A percentile compares a stretch with the other conserved stretches of the same genome.
These are phyloP conservation scores for Brachyptera putata DNA, from an alignment of 2,888 invertebrate genomes.

Conservation along the genomic window DNA sequence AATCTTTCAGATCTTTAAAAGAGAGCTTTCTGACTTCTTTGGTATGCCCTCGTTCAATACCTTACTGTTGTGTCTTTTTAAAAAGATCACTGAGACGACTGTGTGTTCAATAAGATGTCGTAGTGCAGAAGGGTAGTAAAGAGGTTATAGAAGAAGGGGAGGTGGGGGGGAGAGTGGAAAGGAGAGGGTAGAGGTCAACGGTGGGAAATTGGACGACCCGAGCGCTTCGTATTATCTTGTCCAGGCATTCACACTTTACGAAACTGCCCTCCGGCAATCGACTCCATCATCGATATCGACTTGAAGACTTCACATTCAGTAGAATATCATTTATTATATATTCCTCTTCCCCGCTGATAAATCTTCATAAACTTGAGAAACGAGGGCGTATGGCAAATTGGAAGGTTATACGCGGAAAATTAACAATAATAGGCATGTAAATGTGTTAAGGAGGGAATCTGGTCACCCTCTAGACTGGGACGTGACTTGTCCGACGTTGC, in stretches of 20 bases:
- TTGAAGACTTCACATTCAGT: too few relatives aligned
- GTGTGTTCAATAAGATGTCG: too few relatives aligned
- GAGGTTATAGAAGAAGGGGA: too few relatives aligned
- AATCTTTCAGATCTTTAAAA: too few relatives aligned
- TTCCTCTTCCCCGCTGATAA: background rate
- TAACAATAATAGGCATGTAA: background rate
- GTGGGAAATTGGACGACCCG: slow-evolving; percentile 25
- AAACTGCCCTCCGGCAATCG: background rate
- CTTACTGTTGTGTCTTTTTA: too few relatives aligned
- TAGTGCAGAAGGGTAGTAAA: too few relatives aligned
- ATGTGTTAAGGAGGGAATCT: background rate
- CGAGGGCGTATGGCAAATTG: background rate
- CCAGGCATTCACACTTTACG: slow-evolving; percentile 14
- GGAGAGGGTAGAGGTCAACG: slow-evolving; percentile 21
- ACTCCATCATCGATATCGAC: background rate
- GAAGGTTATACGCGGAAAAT: background rate
- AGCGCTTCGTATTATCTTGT: slow-evolving; percentile 14
- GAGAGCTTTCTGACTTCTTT: too few relatives aligned
- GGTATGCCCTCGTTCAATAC: too few relatives aligned
- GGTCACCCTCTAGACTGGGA: too few relatives aligned
- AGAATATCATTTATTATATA: background rate
- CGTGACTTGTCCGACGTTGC: too few relatives aligned
- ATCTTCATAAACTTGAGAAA: background rate
- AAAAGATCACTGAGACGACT: too few relatives aligned
- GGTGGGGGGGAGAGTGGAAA: too few relatives aligned